Evolutionary conservation across 1,140 invertebrate species (phyloP).

Genomic region (Calycopis cecrops): DNA sequence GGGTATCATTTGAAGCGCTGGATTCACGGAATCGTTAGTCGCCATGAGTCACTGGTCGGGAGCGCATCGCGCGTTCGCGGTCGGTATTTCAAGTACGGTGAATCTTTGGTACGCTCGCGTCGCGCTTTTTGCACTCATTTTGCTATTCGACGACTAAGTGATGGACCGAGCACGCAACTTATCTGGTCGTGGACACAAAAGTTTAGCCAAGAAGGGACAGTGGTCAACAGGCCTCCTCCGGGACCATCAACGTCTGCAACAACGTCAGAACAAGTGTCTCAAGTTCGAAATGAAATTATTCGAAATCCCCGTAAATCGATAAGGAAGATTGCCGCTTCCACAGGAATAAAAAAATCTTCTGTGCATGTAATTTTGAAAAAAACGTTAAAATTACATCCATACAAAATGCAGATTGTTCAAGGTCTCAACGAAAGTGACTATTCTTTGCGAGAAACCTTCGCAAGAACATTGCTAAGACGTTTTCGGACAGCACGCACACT

Average conservation of each 20-base stretch:
- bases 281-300: slow-evolving; percentile 17
- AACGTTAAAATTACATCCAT: slow-evolving; percentile 18
- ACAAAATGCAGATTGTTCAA: slow-evolving; percentile 20
- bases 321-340: slow-evolving; percentile 18
- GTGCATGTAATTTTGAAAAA: slow-evolving; percentile 12
- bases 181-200: slow-evolving; percentile 23
- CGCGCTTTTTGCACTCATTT: no score
- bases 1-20: no score
- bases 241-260: slow-evolving; percentile 18
- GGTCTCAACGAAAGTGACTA: slow-evolving; percentile 6
- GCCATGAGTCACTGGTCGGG: no score
- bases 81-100: no score
- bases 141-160: no score
- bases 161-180: slow-evolving; percentile 25
- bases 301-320: slow-evolving; percentile 15
- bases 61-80: no score
- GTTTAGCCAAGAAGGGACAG: slow-evolving; percentile 21
- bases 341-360: slow-evolving; percentile 15
- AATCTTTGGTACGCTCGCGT: slow-evolving; percentile 16
- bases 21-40: no score
- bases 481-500: slow-evolving; percentile 6
- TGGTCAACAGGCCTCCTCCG: slow-evolving; percentile 11
- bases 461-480: slow-evolving; percentile 6
- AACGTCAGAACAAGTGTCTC: slow-evolving; percentile 14
- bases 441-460: background rate